Evolutionary conservation across 2,888 invertebrate genomes (phyloP).

Genomic region (Troides aeacus): DNA sequence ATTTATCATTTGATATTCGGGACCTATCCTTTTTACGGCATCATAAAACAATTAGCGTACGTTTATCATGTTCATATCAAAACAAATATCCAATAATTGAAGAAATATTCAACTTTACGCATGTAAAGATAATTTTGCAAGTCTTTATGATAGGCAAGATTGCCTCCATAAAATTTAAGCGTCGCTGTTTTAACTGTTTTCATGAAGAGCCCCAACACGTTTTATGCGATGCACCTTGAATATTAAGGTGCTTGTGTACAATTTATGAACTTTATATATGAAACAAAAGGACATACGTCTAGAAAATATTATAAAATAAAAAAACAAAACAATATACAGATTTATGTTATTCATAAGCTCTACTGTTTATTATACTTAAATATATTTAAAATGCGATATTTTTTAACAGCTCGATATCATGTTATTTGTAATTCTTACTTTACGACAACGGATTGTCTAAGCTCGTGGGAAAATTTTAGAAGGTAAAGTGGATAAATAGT

Average conservation of each 20-base stretch:
- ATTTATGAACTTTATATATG: slow-evolving; percentile 27
- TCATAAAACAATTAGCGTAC: too few species aligned
- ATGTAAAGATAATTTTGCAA: slow-evolving; percentile 24
- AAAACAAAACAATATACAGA: slow-evolving; percentile 21
- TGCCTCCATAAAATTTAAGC: slow-evolving; percentile 34
- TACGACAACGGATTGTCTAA: too few species aligned
- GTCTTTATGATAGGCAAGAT: slow-evolving; percentile 34
- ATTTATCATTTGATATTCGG: too few species aligned
- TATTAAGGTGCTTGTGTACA: slow-evolving; percentile 51
- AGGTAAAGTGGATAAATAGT: neutral
- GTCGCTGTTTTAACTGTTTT: slow-evolving; percentile 39
- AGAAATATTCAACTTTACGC: neutral
- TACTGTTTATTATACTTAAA: neutral
- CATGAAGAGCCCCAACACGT: slow-evolving; percentile 47
- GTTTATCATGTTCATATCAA: too few species aligned
- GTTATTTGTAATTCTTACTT: neutral
- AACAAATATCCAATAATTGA: neutral
- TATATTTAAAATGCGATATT: neutral
- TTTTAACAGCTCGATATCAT: neutral
- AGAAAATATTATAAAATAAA: slow-evolving; percentile 11
- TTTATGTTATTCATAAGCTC: slow-evolving; percentile 9
- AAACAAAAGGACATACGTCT: slow-evolving; percentile 24
- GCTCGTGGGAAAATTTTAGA: too few species aligned
- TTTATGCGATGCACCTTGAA: slow-evolving; percentile 49
- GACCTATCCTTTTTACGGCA: too few species aligned